These are phyloP conservation scores for Eufriesea mexicana DNA, from an alignment of 1,140 invertebrate genomes.

Conservation along the genomic window DNA sequence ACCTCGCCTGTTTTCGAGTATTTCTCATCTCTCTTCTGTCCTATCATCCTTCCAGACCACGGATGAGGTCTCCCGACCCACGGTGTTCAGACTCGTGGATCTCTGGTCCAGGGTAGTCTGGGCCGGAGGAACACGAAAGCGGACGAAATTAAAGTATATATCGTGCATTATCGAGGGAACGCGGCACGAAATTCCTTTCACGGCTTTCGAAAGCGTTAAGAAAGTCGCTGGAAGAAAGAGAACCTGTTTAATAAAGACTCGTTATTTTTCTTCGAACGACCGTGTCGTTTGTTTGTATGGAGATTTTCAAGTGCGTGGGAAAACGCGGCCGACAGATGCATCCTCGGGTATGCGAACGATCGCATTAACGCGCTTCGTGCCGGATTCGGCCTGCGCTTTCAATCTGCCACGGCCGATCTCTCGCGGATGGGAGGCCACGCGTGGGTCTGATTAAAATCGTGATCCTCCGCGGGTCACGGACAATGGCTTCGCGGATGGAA, in stretches of 20 bases:
- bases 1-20: too few relatives aligned
- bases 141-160: conserved; percentile 6
- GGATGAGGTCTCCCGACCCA: too few relatives aligned
- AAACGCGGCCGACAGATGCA: background rate
- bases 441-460: background rate
- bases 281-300: conserved; percentile 36
- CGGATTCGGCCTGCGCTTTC: background rate
- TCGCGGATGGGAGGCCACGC: too few relatives aligned
- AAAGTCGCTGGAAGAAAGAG: conserved; percentile 42
- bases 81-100: too few relatives aligned
- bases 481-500: background rate
- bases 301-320: conserved; percentile 41
- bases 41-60: too few relatives aligned
- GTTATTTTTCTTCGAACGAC: conserved; percentile 43
- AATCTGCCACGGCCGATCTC: conserved; percentile 1
- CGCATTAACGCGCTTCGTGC: background rate
- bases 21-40: too few relatives aligned
- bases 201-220: conserved; percentile 49
- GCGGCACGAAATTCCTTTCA: conserved; percentile 47
- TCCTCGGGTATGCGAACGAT: background rate
- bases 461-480: background rate
- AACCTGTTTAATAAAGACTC: conserved; percentile 51
- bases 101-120: too few relatives aligned
- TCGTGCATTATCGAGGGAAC: conserved; percentile 24
- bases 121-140: background rate